Evolutionary conservation across 2,888 invertebrate species (phyloP).

Genomic region (Rhaphigaster nebulosa): DNA sequence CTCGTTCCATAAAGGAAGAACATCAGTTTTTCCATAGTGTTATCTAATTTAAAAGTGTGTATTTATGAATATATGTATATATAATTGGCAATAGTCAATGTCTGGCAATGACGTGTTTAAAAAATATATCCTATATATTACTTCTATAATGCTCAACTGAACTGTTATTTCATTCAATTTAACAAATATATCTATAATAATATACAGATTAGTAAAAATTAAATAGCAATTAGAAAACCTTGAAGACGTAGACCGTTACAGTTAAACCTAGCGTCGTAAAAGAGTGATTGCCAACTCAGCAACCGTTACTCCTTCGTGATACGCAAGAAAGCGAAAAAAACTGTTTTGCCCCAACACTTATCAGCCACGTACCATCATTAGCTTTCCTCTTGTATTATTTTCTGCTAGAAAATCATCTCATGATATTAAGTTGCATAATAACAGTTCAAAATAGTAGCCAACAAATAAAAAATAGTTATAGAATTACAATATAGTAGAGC

Average conservation of each 20-base stretch:
- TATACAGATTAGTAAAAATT: not conserved
- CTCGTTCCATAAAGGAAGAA: no score
- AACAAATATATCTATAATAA: not conserved
- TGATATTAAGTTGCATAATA: not conserved
- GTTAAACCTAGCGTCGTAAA: no score
- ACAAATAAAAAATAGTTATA: no score
- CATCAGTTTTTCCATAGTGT: no score
- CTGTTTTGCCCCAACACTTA: not conserved
- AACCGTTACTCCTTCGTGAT: constrained; percentile 27
- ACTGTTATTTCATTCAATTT: not conserved
- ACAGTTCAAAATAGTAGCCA: not conserved
- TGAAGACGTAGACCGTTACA: not conserved
- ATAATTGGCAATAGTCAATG: no score
- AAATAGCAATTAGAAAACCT: not conserved
- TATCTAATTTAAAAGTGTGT: no score
- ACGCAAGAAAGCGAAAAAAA: constrained; percentile 44
- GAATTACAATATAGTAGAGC: no score
- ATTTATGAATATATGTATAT: no score
- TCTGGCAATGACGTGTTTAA: not conserved
- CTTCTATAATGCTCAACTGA: not conserved
- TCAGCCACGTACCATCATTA: constrained; percentile 10
- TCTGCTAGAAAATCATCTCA: not conserved
- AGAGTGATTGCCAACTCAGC: not conserved
- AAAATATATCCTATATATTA: not conserved
- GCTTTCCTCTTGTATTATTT: not conserved